Conservation (phyloP, 2,113 vertebrate genomes). For the Halcyon senegalensis region DNA sequence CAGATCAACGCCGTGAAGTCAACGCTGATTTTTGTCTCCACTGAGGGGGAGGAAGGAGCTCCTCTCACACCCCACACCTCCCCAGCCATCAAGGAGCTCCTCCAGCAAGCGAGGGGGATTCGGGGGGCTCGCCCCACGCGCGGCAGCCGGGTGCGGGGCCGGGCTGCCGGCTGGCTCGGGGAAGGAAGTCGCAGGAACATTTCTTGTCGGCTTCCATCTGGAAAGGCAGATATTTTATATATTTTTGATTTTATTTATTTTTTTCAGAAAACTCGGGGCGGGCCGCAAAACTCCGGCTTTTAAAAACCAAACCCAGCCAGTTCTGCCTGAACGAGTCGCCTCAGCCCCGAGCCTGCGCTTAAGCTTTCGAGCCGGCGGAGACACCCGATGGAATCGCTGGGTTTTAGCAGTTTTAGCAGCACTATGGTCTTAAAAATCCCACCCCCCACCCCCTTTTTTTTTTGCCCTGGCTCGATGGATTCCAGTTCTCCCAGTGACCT, state of each 20-base stretch:
- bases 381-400: accelerated
- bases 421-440: background rate
- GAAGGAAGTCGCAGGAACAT: background rate
- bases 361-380: background rate
- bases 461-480: background rate
- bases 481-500: background rate
- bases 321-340: background rate
- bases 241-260: too few relatives aligned
- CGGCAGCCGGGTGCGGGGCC: background rate
- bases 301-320: background rate
- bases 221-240: background rate
- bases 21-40: accelerated
- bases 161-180: background rate
- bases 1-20: background rate
- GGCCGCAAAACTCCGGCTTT: background rate
- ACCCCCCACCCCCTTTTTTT: background rate
- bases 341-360: accelerated
- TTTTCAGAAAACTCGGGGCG: background rate
- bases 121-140: background rate
- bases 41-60: background rate
- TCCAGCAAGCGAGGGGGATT: background rate
- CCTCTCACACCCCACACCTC: background rate
- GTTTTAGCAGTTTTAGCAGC: background rate
- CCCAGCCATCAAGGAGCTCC: accelerated
- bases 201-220: conserved; percentile 32